phyloP scores from a whole-genome alignment of 2,113 vertebrate species.

The Platysteira castanea region DNA sequence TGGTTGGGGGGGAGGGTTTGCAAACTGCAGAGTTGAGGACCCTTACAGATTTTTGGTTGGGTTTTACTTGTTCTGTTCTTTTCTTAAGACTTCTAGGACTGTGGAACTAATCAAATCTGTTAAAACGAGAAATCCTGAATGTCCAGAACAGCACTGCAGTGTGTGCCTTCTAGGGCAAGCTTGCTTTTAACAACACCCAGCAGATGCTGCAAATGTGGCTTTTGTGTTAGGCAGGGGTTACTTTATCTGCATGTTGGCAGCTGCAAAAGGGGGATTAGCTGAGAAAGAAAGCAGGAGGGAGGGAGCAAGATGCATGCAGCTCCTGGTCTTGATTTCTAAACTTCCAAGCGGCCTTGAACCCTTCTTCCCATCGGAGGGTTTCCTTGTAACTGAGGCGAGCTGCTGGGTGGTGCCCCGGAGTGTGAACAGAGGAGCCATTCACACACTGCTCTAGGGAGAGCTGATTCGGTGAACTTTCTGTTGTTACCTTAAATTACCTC shows the following conservation, averaged over 20 bases:
- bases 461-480: not conserved
- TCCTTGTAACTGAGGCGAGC: not conserved
- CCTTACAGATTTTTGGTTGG: not conserved
- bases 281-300: not conserved
- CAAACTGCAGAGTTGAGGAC: not conserved
- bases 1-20: not conserved
- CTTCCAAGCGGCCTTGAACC: not conserved
- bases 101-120: not conserved
- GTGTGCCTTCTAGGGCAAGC: not conserved
- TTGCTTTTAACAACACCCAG: not conserved
- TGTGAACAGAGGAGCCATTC: not conserved
- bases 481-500: constrained; percentile 35
- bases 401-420: not conserved
- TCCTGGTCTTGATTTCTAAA: not conserved
- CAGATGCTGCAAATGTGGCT: not conserved
- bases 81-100: not conserved
- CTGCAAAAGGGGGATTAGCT: not conserved
- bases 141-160: not conserved
- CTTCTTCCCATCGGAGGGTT: not conserved
- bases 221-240: not conserved
- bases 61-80: not conserved
- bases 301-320: not conserved
- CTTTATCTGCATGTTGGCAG: not conserved
- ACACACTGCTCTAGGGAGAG: not conserved
- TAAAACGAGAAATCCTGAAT: not conserved